Evolutionary conservation across 2,797 vertebrate genomes (phyloP).

Genomic region (Pseudomugil tenellus): DNA sequence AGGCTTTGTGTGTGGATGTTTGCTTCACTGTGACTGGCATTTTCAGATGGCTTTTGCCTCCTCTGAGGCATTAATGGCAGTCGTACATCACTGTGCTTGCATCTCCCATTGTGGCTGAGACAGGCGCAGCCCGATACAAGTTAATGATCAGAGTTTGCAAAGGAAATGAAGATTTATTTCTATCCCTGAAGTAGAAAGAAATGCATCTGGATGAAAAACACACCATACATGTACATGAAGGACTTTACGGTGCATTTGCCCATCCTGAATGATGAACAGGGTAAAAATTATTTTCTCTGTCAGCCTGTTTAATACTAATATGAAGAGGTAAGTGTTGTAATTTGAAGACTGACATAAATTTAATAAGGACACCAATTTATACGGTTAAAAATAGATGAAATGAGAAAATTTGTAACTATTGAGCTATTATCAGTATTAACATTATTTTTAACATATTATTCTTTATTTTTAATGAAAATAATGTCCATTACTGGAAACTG

Average conservation of each 20-base stretch:
- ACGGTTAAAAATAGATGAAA: background rate
- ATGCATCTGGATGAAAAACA: constrained; percentile 52
- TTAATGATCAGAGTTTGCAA: constrained; percentile 77
- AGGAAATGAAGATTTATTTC: constrained; percentile 75
- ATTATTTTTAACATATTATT: background rate
- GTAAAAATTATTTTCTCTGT: constrained; percentile 10
- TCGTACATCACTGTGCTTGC: constrained; percentile 75
- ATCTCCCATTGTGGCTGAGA: constrained; percentile 52
- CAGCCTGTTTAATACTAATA: constrained; percentile 6
- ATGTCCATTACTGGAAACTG: background rate
- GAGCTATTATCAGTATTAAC: background rate
- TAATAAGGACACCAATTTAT: background rate
- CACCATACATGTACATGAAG: constrained; percentile 14
- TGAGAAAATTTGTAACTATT: background rate
- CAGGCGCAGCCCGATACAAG: constrained; percentile 50
- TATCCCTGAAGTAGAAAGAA: constrained; percentile 32
- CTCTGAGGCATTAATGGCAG: constrained; percentile 65
- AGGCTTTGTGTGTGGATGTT: constrained; percentile 38
- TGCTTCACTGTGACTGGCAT: constrained; percentile 62
- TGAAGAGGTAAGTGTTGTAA: background rate
- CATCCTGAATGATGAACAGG: constrained; percentile 32
- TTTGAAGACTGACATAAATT: constrained; percentile 33
- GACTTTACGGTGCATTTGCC: constrained; percentile 26
- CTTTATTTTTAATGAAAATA: background rate
- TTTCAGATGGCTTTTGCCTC: constrained; percentile 61